Conservation (phyloP, 2,113 vertebrate species). For the human (Homo sapiens) region DNA sequence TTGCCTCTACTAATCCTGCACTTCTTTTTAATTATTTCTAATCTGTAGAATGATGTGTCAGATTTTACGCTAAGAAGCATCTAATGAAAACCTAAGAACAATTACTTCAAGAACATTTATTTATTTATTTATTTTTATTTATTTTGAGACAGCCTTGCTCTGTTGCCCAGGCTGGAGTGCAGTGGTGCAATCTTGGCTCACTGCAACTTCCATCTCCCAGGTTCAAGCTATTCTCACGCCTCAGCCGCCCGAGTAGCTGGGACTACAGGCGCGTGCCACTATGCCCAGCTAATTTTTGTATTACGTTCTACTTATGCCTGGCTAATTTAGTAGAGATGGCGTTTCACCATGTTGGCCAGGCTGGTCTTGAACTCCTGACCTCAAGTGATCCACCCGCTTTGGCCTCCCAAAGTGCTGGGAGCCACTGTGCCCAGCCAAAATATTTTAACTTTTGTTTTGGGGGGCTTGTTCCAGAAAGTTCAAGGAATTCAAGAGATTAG, state of each 20-base stretch:
- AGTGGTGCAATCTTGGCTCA: too few relatives aligned
- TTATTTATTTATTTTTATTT: too few relatives aligned
- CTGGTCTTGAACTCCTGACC: background rate
- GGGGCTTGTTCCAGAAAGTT: background rate
- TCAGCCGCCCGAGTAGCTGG: too few relatives aligned
- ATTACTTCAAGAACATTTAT: background rate
- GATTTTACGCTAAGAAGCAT: background rate
- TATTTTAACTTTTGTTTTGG: background rate
- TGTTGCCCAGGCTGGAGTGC: too few relatives aligned
- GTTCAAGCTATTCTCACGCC: too few relatives aligned
- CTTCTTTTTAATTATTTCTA: background rate
- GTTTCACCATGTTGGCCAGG: background rate
- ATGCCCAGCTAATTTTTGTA: too few relatives aligned
- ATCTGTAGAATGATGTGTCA: background rate
- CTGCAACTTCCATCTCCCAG: too few relatives aligned
- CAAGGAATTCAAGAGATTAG: background rate
- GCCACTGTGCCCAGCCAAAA: background rate
- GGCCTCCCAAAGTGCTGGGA: background rate
- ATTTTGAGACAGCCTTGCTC: too few relatives aligned
- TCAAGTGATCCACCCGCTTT: background rate
- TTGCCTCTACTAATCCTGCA: background rate
- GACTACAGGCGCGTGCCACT: too few relatives aligned
- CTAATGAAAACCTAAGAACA: constrained; percentile 23
- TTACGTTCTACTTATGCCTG: background rate
- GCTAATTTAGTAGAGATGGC: background rate